A percentile compares a stretch with the other conserved stretches of the same genome.
Evolutionary conservation across 92 coral and sea anemone species (phyloP).

Genomic region (Micromussa lordhowensis): DNA sequence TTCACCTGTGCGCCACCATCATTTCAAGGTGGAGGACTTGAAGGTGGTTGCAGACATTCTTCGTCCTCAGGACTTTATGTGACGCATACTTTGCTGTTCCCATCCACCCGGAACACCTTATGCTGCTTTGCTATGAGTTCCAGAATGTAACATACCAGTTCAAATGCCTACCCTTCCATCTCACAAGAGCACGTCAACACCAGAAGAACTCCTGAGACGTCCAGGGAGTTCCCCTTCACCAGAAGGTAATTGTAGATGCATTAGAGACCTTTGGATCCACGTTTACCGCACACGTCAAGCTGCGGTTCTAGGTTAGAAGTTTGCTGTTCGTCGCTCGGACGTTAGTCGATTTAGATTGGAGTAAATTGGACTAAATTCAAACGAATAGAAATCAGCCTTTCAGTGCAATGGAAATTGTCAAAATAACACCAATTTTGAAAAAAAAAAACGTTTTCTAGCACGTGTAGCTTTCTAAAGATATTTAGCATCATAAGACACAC

Average conservation of each 20-base stretch:
- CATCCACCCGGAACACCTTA: constrained; percentile 28
- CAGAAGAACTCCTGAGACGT: constrained; percentile 28
- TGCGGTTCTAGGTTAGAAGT: too few relatives aligned
- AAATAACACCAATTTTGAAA: too few relatives aligned
- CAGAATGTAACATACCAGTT: constrained; percentile 20
- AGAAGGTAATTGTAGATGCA: constrained; percentile 33
- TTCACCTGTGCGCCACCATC: constrained; percentile 18
- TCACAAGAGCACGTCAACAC: constrained; percentile 47
- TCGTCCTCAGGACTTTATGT: constrained; percentile 44
- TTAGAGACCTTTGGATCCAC: too few relatives aligned
- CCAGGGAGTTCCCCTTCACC: constrained; percentile 35
- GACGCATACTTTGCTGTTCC: constrained; percentile 48
- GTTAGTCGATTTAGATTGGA: too few relatives aligned
- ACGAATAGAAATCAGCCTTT: too few relatives aligned
- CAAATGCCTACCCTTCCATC: constrained; percentile 47
- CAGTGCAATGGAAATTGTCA: too few relatives aligned
- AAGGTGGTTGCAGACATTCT: constrained; percentile 38
- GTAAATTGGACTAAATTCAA: too few relatives aligned
- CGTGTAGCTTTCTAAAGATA: too few relatives aligned
- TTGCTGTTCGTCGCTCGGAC: too few relatives aligned
- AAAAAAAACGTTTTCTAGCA: too few relatives aligned
- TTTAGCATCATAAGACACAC: too few relatives aligned
- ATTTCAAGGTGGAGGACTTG: constrained; percentile 50
- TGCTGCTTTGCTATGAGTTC: constrained; percentile 34
- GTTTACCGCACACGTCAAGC: too few relatives aligned